These are phyloP conservation scores for Phrynocephalus guinanensis DNA, from an alignment of 2,797 vertebrate genomes.

Conservation along the genomic window DNA sequence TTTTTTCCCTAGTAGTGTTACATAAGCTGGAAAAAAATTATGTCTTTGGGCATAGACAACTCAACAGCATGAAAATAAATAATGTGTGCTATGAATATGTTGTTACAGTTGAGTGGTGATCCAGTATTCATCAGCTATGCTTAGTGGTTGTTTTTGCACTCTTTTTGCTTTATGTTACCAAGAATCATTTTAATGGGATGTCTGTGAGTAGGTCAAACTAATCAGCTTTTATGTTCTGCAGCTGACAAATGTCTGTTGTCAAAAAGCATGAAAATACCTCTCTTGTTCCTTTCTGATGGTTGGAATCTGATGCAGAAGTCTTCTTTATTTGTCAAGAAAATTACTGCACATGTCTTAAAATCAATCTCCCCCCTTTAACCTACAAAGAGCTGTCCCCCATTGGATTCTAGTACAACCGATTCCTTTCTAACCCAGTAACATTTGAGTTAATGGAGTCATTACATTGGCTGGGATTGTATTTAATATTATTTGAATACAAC, in stretches of 20 bases:
- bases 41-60: conserved; percentile 51
- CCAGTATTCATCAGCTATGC: conserved; percentile 50
- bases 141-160: conserved; percentile 28
- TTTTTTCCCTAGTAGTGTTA: conserved; percentile 36
- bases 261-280: conserved; percentile 12
- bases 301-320: not conserved
- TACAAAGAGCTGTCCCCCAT: not conserved
- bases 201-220: conserved; percentile 16
- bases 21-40: conserved; percentile 39
- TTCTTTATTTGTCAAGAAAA: not conserved
- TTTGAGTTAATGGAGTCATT: not conserved
- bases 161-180: conserved; percentile 54
- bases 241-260: conserved; percentile 24
- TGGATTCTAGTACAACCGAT: not conserved
- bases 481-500: conserved; percentile 14
- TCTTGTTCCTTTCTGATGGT: not conserved
- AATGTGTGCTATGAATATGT: conserved; percentile 45
- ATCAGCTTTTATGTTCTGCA: conserved; percentile 26
- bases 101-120: conserved; percentile 45
- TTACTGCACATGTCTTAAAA: not conserved
- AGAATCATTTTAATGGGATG: conserved; percentile 38
- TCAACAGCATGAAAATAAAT: conserved; percentile 52
- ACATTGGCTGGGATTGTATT: not conserved
- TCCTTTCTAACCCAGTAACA: not conserved
- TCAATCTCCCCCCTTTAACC: not conserved